Evolutionary conservation across 2,888 invertebrate genomes (phyloP).

Genomic region (Creontiades dilutus): DNA sequence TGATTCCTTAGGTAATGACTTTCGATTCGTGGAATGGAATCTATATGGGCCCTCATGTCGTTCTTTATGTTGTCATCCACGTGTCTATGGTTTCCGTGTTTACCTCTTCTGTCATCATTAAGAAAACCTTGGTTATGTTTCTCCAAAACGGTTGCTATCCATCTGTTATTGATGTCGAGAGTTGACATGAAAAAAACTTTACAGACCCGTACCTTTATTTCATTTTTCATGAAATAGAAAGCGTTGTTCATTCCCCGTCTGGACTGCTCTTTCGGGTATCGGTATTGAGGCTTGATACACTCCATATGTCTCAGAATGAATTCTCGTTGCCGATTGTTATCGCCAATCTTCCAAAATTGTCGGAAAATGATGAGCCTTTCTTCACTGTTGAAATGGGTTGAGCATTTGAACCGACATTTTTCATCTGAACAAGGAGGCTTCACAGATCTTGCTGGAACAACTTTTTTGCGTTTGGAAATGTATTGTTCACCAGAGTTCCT

Average conservation of each 20-base stretch:
- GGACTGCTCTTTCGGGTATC: background rate
- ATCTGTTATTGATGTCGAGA: background rate
- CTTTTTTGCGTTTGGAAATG: constrained; percentile 9
- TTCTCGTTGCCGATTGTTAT: background rate
- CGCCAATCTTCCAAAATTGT: background rate
- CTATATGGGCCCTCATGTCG: constrained; percentile 44
- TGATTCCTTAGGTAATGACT: constrained; percentile 72
- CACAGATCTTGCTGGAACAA: background rate
- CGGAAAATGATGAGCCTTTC: background rate
- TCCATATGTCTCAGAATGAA: background rate
- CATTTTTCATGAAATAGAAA: background rate
- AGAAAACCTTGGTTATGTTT: background rate
- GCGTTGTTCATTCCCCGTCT: background rate
- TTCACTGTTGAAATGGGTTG: background rate
- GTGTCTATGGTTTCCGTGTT: constrained; percentile 37
- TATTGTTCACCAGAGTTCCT: constrained; percentile 43
- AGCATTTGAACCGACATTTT: background rate
- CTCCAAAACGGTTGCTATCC: background rate
- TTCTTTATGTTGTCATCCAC: background rate
- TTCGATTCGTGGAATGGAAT: constrained; percentile 34
- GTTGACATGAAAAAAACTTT: constrained; percentile 19
- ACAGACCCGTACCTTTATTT: constrained; percentile 40
- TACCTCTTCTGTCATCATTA: background rate
- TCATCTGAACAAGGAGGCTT: background rate
- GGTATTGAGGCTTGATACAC: background rate